Base-by-base conservation (phyloP, 2,888 invertebrate species). In the Merodon equestris region DNA sequence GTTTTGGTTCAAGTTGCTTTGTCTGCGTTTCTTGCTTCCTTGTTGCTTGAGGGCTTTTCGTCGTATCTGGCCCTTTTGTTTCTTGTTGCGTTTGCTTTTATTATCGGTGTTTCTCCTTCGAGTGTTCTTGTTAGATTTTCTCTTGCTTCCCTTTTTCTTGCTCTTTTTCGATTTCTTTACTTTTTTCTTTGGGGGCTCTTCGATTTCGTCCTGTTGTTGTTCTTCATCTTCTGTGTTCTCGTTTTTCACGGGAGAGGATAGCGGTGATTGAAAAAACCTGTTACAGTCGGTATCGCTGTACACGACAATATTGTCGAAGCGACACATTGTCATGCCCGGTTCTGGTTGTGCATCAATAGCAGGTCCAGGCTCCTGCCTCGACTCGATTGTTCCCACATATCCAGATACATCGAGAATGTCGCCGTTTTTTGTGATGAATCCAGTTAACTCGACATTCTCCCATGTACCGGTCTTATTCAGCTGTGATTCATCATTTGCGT, bases 271-370 rank as follows among this genome's bases (percentile, higher is more conserved):
- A 47, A 83, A 83, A n/a, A 87, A 71, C 60, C 84, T 57, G 1
- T 86, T 83, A 58, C 87, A 87, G 38, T 87, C 86, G 14, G 84
- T 81, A 66, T 87, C 87, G 68, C 87, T 87, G 75, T 87, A 87
- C 63, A 87, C 85, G 1, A 87, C 85, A 1, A 87, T 84, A 1
- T 75, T 82, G 58, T 87, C 87, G 9, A 86, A 86, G 51, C 86
- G 86, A 82, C 87, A 87, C 45, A 85, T 84, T 27, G 83, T 82
- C 7, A 82, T 48, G 5, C 73, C 82, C 27, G 27, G 3, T 7
- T 27, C 27, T 27, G 27, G 7, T 27, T 27, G 27, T 4, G 27
- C 27, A 27, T 27, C 27, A 7, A 27, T 27, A 27, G 27, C 7
- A 7, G 75, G 64, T 0, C 82, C 83, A 1, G 63, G 13, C 10